Conservation (phyloP, 30 jellyfish, hydroid and myxozoan genomes). For the Chrysaora quinquecirrha region DNA sequence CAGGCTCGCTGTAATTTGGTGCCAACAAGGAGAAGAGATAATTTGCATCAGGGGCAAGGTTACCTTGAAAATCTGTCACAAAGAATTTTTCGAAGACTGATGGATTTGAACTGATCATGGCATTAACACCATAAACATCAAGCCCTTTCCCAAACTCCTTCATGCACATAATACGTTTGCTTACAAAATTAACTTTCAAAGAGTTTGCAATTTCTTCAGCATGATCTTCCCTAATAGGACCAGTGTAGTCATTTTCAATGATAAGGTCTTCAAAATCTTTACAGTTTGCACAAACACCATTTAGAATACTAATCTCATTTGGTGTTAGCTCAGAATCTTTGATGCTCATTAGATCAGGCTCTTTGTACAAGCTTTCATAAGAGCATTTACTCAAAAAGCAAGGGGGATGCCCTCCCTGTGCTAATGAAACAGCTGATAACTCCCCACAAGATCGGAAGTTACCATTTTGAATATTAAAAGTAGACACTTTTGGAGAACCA, state of each 20-base stretch:
- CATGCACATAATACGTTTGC: not conserved
- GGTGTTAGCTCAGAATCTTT: not conserved
- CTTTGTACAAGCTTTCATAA: not conserved
- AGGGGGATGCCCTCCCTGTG: constrained; percentile 54
- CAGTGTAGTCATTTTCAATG: not conserved
- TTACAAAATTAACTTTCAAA: not conserved
- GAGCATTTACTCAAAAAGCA: constrained; percentile 4
- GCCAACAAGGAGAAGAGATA: not conserved
- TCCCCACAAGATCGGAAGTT: constrained; percentile 29
- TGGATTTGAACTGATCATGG: not conserved
- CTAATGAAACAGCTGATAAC: constrained; percentile 7
- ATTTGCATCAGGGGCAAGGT: not conserved
- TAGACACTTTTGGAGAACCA: constrained; percentile 41
- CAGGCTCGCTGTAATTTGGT: not conserved
- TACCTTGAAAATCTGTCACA: not conserved
- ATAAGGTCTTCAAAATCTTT: not conserved
- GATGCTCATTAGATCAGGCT: not conserved
- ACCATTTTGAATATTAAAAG: constrained; percentile 42
- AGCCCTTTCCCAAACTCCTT: not conserved
- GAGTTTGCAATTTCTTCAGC: not conserved
- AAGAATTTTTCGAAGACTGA: not conserved
- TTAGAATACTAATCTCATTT: not conserved
- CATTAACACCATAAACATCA: not conserved
- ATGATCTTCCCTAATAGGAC: not conserved
- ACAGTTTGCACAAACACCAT: too few species aligned